Base-by-base conservation (phyloP, 2,888 invertebrate genomes). In the Callinectes sapidus region DNA sequence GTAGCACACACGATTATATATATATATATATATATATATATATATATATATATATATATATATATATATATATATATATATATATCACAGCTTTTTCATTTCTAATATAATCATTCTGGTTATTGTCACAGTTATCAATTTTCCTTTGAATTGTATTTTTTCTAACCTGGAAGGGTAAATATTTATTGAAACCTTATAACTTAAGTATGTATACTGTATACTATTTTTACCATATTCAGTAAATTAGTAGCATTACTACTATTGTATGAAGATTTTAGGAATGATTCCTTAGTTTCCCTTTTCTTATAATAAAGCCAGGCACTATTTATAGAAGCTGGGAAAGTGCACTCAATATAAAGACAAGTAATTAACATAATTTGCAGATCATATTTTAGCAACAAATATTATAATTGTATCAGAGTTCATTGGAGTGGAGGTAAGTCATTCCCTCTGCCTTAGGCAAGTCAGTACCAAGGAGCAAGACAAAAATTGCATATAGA, bases 281-380 rank as follows among this genome's bases (percentile, higher is more conserved):
- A 28, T 13, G 71, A 28, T 71, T 28, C 28, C 28, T 28, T 28
- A n/a, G 13, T n/a, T 71, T 71, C 28, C 71, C 71, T 71, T 71
- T n/a, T 28, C 71, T 28, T n/a, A 48, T 71, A 6, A n/a, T 28
- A n/a, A 28, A 71, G 71, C 28, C 71, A 71, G 28, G 71, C 71
- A 71, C n/a, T 71, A n/a, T n/a, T n/a, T n/a, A 28, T n/a, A n/a
- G 28, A 71, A 71, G 71, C 71, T 71, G 28, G 71, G 71, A 71
- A 28, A 71, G 71, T 71, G 71, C 71, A 71, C 71, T 71, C 71
- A 71, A 71, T 71, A 71, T 71, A 71, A 28, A 71, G 23, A 61
- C 18, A 61, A 61, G n/a, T n/a, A 71, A 71, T 6, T 71, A 71
- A 28, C 10, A 8, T 71, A 71, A 71, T 28, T 71, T 71, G 71